Evolutionary conservation across 2,888 invertebrate genomes (phyloP).

Genomic region (Platycnemis pennipes): DNA sequence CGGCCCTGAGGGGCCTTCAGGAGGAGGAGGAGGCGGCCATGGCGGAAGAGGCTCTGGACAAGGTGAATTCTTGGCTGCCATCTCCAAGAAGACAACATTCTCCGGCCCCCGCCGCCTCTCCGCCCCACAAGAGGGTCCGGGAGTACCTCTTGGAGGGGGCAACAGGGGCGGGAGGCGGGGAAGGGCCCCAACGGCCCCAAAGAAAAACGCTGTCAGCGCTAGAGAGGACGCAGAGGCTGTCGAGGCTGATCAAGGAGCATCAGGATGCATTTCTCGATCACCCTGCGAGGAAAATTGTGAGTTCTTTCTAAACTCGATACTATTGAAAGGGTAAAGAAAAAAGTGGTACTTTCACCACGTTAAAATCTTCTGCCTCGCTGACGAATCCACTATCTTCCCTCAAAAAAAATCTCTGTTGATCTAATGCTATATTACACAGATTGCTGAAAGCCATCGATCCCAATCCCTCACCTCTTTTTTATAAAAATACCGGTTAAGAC

Average conservation of each 20-base stretch:
- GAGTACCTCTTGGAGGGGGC: constrained; percentile 75
- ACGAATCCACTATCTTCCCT: too few relatives aligned
- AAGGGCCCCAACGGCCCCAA: constrained; percentile 63
- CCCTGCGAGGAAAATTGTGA: constrained; percentile 66
- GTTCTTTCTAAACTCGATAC: too few relatives aligned
- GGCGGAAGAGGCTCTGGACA: constrained; percentile 85
- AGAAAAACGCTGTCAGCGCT: constrained; percentile 83
- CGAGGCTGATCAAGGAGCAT: constrained; percentile 85
- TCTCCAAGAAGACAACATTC: background rate
- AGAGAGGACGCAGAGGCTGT: constrained; percentile 85
- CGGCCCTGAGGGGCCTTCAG: constrained; percentile 77
- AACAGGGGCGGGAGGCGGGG: constrained; percentile 80
- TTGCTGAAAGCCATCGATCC: too few relatives aligned
- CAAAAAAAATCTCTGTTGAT: too few relatives aligned
- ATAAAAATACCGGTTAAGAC: too few relatives aligned
- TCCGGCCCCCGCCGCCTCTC: background rate
- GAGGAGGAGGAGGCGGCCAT: constrained; percentile 87
- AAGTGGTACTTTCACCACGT: too few relatives aligned
- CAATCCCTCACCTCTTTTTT: too few relatives aligned
- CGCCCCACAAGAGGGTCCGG: constrained; percentile 37
- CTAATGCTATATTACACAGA: too few relatives aligned
- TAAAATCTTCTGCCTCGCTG: too few relatives aligned
- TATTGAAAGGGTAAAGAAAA: too few relatives aligned
- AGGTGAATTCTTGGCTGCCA: constrained; percentile 77
- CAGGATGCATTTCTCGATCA: constrained; percentile 79